Evolutionary conservation across 2,113 vertebrate genomes (phyloP).

Genomic region (Origma solitaria): DNA sequence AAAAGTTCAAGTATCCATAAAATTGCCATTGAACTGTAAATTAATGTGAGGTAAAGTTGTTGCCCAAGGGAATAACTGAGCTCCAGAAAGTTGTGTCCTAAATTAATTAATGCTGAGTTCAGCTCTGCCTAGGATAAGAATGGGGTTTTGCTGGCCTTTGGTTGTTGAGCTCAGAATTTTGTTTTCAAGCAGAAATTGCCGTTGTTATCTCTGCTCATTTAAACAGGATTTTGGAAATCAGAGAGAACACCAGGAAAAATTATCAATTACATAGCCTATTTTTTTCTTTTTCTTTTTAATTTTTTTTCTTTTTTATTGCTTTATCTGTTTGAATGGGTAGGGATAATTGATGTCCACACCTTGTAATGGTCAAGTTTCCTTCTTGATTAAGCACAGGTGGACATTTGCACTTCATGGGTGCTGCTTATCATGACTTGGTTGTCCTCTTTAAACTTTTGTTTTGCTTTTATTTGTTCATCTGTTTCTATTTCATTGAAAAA

Average conservation of each 20-base stretch:
- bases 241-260: background rate
- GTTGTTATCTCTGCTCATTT: background rate
- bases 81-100: slow-evolving; percentile 56
- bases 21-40: slow-evolving; percentile 64
- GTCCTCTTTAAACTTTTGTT: background rate
- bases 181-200: background rate
- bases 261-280: background rate
- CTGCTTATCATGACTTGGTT: background rate
- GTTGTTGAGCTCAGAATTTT: background rate
- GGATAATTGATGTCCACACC: background rate
- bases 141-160: background rate
- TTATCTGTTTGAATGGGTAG: background rate
- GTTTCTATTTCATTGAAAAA: background rate
- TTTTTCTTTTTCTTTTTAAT: background rate
- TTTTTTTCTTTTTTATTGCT: background rate
- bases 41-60: slow-evolving; percentile 57
- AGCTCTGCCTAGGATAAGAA: background rate
- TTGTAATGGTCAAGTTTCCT: background rate
- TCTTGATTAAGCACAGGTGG: background rate
- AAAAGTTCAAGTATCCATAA: slow-evolving; percentile 65
- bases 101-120: slow-evolving; percentile 45
- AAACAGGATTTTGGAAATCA: background rate
- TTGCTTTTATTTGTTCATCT: background rate
- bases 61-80: slow-evolving; percentile 49
- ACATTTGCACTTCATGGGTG: background rate